Evolutionary conservation across 1,140 invertebrate species (phyloP).

Genomic region (Pogonomyrmex barbatus): DNA sequence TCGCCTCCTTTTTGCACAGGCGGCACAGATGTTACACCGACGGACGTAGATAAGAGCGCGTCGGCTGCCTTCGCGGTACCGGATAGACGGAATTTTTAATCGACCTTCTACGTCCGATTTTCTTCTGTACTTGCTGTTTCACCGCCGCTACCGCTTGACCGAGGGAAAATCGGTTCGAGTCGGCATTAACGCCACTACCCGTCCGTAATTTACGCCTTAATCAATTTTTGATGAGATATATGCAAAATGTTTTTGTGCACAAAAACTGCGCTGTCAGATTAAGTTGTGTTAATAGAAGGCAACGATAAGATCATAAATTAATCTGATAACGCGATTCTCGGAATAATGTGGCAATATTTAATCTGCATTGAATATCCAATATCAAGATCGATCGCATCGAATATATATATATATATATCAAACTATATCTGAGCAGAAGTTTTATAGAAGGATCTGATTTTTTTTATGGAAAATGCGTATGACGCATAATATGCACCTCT

Average conservation of each 20-base stretch:
- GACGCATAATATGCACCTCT: conserved; percentile 46
- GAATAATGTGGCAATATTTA: neutral
- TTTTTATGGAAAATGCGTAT: conserved; percentile 24
- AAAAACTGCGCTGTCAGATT: conserved; percentile 13
- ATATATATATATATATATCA: neutral
- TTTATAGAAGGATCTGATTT: neutral
- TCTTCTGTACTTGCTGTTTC: conserved; percentile 20
- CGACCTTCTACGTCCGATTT: conserved; percentile 54
- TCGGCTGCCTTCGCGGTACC: conserved; percentile 44
- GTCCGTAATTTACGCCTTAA: conserved; percentile 3
- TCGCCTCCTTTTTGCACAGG: conserved; percentile 75
- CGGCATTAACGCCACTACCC: conserved; percentile 2
- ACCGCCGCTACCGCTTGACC: conserved; percentile 10
- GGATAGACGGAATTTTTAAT: conserved; percentile 84
- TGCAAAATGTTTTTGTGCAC: neutral
- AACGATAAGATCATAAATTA: neutral
- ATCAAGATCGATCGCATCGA: neutral
- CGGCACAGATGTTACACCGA: conserved; percentile 82
- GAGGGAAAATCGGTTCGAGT: conserved; percentile 12
- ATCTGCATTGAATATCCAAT: neutral
- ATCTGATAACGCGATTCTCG: neutral
- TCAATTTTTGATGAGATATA: conserved; percentile 18
- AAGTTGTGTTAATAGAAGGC: neutral
- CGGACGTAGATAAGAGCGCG: conserved; percentile 54
- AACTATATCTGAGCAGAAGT: neutral